Evolutionary conservation across 2,797 vertebrate genomes (phyloP).

Genomic region (Hyperoplus immaculatus): DNA sequence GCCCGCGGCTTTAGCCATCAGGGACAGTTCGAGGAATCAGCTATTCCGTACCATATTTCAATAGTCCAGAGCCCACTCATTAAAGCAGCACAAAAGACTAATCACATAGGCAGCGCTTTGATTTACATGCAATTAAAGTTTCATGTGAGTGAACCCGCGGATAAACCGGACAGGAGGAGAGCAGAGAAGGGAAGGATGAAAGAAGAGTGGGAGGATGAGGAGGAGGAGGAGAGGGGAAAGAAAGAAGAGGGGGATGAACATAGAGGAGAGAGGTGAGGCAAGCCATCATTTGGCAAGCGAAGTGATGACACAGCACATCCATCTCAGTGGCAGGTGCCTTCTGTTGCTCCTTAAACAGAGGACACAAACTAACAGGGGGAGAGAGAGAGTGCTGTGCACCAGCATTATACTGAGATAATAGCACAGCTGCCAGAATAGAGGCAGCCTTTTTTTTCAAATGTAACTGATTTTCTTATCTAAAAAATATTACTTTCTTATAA

Average conservation of each 20-base stretch:
- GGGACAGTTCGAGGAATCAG: slow-evolving; percentile 37
- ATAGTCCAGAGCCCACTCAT: slow-evolving; percentile 72
- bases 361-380: slow-evolving; percentile 49
- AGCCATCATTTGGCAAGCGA: slow-evolving; percentile 71
- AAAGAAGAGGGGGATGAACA: not conserved
- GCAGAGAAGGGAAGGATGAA: slow-evolving; percentile 19
- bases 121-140: slow-evolving; percentile 84
- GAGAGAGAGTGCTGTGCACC: slow-evolving; percentile 35
- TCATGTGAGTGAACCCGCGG: slow-evolving; percentile 64
- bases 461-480: slow-evolving; percentile 33
- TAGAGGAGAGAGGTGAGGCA: slow-evolving; percentile 48
- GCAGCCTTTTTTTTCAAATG: slow-evolving; percentile 6
- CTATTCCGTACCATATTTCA: slow-evolving; percentile 50
- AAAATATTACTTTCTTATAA: slow-evolving; percentile 41
- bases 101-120: slow-evolving; percentile 79
- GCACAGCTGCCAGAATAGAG: slow-evolving; percentile 22
- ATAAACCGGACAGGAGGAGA: slow-evolving; percentile 60
- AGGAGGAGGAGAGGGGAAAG: slow-evolving; percentile 14
- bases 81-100: slow-evolving; percentile 80
- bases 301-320: slow-evolving; percentile 81
- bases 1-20: slow-evolving; percentile 45
- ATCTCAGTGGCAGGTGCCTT: slow-evolving; percentile 76
- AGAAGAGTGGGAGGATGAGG: slow-evolving; percentile 6
- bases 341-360: slow-evolving; percentile 74
- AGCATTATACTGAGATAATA: slow-evolving; percentile 40